Evolutionary conservation across 92 coral and sea anemone genomes (phyloP).

Genomic region (Epizoanthus ramosus): DNA sequence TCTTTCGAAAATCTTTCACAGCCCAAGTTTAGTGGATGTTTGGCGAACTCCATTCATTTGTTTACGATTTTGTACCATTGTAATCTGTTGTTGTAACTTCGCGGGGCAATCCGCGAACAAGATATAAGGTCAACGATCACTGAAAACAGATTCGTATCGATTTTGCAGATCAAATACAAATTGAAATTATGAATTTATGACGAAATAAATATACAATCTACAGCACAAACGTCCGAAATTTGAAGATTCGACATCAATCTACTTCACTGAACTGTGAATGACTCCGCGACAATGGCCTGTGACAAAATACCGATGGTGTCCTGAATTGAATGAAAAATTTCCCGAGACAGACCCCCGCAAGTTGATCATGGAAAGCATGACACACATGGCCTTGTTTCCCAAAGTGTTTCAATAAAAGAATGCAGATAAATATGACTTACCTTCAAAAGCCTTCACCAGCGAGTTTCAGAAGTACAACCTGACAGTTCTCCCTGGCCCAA

Average conservation of each 20-base stretch:
- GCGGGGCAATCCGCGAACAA: conserved; percentile 13
- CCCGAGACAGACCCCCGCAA: background rate
- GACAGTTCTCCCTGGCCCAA: conserved; percentile 38
- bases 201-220: background rate
- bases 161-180: conserved; percentile 4
- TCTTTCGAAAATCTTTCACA: background rate
- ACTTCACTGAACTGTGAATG: conserved; percentile 9
- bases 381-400: background rate
- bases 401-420: background rate
- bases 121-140: conserved; percentile 42
- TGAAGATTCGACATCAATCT: background rate
- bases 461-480: conserved; percentile 15
- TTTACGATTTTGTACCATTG: conserved; percentile 47
- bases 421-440: conserved; percentile 12
- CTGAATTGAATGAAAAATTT: conserved; percentile 41
- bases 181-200: background rate
- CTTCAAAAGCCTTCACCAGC: background rate
- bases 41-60: conserved; percentile 37
- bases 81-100: conserved; percentile 44
- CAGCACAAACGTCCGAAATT: background rate
- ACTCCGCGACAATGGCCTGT: conserved; percentile 24
- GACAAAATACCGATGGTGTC: conserved; percentile 38
- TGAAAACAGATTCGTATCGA: background rate
- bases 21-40: background rate
- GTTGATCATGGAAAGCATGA: background rate